Base-by-base conservation (phyloP, 2,113 vertebrate species). In the Oryzias celebensis region DNA sequence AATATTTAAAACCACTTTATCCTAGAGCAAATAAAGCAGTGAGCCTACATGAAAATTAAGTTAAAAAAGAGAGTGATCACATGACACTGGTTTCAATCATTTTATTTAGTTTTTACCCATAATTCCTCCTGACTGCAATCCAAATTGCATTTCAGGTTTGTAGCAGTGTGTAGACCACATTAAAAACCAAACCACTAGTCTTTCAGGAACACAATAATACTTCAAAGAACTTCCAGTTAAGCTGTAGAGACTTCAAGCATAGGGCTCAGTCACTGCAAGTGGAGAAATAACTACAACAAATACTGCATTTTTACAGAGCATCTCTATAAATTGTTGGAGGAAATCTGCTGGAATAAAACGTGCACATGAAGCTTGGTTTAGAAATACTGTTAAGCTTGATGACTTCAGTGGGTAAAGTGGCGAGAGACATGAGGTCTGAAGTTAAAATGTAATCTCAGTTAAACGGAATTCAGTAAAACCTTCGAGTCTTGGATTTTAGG, bases 61-160 rank as follows among this genome's bases (percentile, higher is more conserved):
- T 36, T 20, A 36, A 36, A 36, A 2, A 36, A 36, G 8, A 8
- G 31, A 36, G 7, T 7, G 7, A 36, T 1, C 36, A 36, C 36
- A 36, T 2, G 8, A 36, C 8, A 36, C 10, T 36, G 36, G 36
- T 36, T 36, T 10, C 36, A 36, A 36, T 36, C 10, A 2, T 13
- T 36, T 36, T 36, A 36, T 36, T 36, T 36, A 36, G 36, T 36
- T 36, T 36, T 36, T 36, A 26, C 36, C 66, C 43, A 52, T 51
- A 57, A 60, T 8, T 56, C 12, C 60, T 45, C 65, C 17, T 62
- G 16, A 62, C 68, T 75, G 68, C 67, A 79, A 60, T 51, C 46
- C 61, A 7, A 62, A 8, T 58, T 51, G 5, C 12, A 62, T 58
- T 71, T 13, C 31, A 72, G 13, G n/a, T 26, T 46, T 36, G 3